Base-by-base conservation (phyloP, 2,113 vertebrate genomes). In the Pleuronectes platessa region DNA sequence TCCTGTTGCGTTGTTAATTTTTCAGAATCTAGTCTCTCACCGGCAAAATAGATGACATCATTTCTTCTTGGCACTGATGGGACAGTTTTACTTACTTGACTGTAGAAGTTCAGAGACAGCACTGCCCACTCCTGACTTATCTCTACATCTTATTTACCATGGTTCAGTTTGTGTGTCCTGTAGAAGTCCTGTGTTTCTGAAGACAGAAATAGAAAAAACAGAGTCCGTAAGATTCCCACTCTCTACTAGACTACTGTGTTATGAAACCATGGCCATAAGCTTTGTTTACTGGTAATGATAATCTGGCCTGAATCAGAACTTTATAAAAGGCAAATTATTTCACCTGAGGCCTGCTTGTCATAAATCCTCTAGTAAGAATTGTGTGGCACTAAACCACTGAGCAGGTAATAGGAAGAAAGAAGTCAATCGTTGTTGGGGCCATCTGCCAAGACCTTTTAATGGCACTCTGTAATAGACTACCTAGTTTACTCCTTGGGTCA, bases 11-110 rank as follows among this genome's bases (percentile, higher is more conserved):
- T 83, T 51, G 42, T 81, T 77, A 86, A 89, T 92, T 92, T 75
- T 73, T 85, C 86, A 84, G 92, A 92, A 92, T 92, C 86, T 89
- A 90, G 90, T 90, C 90, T 93, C 90, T 90, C 74, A 76, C 83
- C 92, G 89, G 87, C 89, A 89, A 89, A 94, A 92, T 90, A 92
- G 87, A 93, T 92, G 76, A 89, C 88, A 90, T 92, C 92, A 94
- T 89, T 89, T 85, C 92, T 94, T 87, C 90, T 93, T 90, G 89
- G 84, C 90, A 3, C 83, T 69, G 73, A 58, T 20, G 66, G 66
- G 67, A 69, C 42, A 4, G 26, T 63, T 88, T 81, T 9, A 77
- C 78, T 88, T 81, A 21, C 74, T 85, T 67, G 59, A 76, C 83
- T 86, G 62, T 21, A 71, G 80, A 80, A 51, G 64, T 80, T 82